These are phyloP conservation scores for Apodemus speciosus DNA, from an alignment of 2,113 vertebrate genomes.

Conservation along the genomic window DNA sequence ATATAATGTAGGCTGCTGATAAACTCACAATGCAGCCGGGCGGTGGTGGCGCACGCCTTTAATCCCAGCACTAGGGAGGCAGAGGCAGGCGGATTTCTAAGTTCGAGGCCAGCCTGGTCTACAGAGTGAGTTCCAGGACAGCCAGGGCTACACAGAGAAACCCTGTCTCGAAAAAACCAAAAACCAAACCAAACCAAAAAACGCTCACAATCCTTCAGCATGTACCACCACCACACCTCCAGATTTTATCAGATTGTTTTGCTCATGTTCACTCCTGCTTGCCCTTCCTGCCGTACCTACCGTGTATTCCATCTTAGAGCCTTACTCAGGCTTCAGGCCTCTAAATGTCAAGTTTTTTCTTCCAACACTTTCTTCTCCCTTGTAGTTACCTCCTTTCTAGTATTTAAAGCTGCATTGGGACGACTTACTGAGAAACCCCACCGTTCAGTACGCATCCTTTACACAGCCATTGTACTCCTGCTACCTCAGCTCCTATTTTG, in stretches of 20 bases:
- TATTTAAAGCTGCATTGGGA: conserved; percentile 24
- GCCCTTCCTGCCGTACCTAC: neutral
- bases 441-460: neutral
- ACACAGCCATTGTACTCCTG: neutral
- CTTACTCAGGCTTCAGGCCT: neutral
- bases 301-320: neutral
- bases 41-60: too few species aligned
- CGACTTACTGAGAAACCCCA: neutral
- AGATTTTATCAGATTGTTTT: neutral
- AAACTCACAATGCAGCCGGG: too few species aligned
- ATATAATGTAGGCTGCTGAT: neutral
- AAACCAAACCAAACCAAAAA: too few species aligned
- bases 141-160: too few species aligned
- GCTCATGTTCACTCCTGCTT: neutral
- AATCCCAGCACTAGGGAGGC: too few species aligned
- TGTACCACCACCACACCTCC: neutral
- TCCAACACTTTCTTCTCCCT: neutral
- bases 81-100: too few species aligned
- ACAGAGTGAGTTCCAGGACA: too few species aligned
- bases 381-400: conserved; percentile 20
- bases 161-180: too few species aligned
- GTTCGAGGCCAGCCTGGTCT: too few species aligned
- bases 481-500: neutral
- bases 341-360: neutral
- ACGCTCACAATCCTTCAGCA: neutral